A percentile compares a stretch with the other conserved stretches of the same genome.
phyloP scores from a whole-genome alignment of 92 coral and sea anemone genomes.

The Umimayanthus kanabou region DNA sequence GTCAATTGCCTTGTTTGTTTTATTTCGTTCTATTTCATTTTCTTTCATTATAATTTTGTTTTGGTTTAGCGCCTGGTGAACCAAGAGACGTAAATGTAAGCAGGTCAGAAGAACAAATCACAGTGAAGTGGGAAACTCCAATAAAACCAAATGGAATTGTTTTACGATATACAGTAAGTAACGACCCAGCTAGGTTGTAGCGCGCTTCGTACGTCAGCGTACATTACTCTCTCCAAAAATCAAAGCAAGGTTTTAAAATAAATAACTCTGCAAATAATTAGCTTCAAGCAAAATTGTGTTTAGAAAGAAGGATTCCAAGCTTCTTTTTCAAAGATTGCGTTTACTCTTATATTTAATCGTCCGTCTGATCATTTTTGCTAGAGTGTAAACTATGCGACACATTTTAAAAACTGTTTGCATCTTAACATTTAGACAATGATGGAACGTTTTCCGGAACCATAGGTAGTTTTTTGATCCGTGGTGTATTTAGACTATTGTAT shows the following conservation, averaged over 20 bases:
- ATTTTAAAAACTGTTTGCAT: no score
- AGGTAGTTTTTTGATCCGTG: not conserved
- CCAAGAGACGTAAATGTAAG: constrained; percentile 23
- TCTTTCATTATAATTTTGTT: not conserved
- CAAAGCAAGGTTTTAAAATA: no score
- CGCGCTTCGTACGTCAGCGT: not conserved
- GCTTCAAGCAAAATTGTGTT: not conserved
- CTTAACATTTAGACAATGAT: no score
- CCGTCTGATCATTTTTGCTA: no score
- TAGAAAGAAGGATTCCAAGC: no score
- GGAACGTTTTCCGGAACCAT: not conserved
- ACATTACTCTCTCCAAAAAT: no score
- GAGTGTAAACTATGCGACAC: not conserved
- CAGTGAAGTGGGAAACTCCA: constrained; percentile 35
- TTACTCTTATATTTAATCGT: no score
- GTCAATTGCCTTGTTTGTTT: no score
- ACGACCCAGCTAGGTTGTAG: not conserved
- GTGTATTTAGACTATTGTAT: not conserved
- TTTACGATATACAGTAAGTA: constrained; percentile 18
- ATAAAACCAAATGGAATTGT: constrained; percentile 48
- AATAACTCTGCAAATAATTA: no score
- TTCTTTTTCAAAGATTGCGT: no score
- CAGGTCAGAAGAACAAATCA: constrained; percentile 13
- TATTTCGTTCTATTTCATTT: no score
- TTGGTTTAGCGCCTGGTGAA: constrained; percentile 20